These are phyloP conservation scores for Empis livida DNA, from an alignment of 2,888 invertebrate species.

Conservation along the genomic window DNA sequence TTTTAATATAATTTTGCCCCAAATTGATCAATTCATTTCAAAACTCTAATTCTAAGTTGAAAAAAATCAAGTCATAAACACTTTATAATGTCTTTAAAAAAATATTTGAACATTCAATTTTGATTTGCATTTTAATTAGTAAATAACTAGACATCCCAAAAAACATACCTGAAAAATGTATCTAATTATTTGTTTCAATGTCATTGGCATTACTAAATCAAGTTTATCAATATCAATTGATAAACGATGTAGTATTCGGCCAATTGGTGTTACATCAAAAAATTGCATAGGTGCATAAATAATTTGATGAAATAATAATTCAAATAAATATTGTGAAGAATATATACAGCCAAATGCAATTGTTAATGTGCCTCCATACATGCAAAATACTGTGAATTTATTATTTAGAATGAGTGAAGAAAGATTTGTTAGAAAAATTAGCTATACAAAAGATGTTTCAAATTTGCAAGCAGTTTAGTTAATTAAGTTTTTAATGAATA, in stretches of 20 bases:
- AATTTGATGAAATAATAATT: constrained; percentile 36
- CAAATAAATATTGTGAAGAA: constrained; percentile 26
- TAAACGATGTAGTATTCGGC: constrained; percentile 49
- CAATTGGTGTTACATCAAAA: constrained; percentile 50
- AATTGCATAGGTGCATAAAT: constrained; percentile 43
- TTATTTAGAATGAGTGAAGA: not conserved
- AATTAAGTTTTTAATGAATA: no score
- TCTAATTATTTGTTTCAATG: constrained; percentile 18
- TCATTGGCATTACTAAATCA: constrained; percentile 39
- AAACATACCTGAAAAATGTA: constrained; percentile 28
- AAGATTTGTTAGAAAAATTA: not conserved
- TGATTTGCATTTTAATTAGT: no score
- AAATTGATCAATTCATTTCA: no score
- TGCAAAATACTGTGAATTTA: constrained; percentile 21
- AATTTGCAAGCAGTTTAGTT: not conserved
- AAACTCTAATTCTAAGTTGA: no score
- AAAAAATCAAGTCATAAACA: no score
- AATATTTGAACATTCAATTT: no score
- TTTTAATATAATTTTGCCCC: no score
- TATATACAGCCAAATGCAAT: constrained; percentile 25
- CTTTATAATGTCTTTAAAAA: no score
- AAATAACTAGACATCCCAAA: not conserved
- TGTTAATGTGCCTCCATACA: constrained; percentile 28
- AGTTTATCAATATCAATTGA: constrained; percentile 43
- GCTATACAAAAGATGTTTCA: not conserved